Conservation (phyloP, 2,113 vertebrate genomes). For the Ciconia boyciana region DNA sequence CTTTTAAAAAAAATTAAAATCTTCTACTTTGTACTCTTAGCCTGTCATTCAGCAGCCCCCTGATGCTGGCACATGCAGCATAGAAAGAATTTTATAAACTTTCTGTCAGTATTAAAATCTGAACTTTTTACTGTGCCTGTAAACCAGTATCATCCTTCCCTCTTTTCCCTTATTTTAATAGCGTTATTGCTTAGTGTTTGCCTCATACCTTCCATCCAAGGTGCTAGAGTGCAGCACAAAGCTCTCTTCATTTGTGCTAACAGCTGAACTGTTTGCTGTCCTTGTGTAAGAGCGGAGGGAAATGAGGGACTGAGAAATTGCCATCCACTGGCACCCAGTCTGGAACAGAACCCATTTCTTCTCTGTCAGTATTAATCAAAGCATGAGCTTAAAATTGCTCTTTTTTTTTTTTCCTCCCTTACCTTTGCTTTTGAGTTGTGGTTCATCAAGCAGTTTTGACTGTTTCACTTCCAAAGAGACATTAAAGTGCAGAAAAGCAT, state of each 20-base stretch:
- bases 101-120: not conserved
- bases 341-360: not conserved
- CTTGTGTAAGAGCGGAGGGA: accelerated
- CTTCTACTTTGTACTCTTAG: not conserved
- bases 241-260: not conserved
- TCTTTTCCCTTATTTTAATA: not conserved
- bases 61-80: not conserved
- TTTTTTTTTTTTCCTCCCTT: not conserved
- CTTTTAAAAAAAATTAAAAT: not conserved
- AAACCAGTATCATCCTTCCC: not conserved
- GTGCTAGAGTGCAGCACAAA: not conserved
- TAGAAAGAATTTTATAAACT: not conserved
- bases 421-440: not conserved
- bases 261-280: not conserved
- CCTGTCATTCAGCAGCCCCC: not conserved
- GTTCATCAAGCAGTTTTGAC: not conserved
- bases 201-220: not conserved
- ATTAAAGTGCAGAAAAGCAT: not conserved
- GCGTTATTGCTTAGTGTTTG: not conserved
- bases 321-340: not conserved
- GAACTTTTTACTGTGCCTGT: not conserved
- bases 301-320: not conserved
- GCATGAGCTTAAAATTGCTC: not conserved
- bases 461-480: not conserved
- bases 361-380: not conserved